Conservation (phyloP, 2,888 invertebrate species). For the Arge pagana region DNA sequence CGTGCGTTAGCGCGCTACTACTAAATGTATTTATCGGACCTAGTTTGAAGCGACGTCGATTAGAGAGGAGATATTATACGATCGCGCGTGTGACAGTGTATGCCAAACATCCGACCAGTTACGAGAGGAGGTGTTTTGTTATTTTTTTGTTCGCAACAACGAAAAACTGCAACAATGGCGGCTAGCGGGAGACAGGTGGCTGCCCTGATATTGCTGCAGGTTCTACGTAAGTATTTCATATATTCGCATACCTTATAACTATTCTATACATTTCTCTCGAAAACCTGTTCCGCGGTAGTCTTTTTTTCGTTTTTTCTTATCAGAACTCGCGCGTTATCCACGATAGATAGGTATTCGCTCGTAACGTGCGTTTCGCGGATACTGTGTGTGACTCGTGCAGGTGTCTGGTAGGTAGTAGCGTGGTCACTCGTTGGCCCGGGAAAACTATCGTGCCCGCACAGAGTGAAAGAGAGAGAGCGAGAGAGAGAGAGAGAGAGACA, state of each 20-base stretch:
- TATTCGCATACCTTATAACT: no score
- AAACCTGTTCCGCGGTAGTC: background rate
- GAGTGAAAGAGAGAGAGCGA: no score
- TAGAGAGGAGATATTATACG: background rate
- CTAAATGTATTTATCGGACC: slow-evolving; percentile 9
- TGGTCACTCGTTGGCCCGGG: no score
- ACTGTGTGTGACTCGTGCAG: no score
- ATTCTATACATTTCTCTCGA: background rate
- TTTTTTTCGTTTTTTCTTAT: background rate
- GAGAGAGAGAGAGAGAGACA: no score
- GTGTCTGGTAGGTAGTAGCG: no score
- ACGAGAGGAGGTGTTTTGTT: background rate
- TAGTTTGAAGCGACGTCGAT: slow-evolving; percentile 13
- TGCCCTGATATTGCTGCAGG: slow-evolving; percentile 11
- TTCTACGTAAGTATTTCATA: slow-evolving; percentile 9
- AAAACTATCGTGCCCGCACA: no score
- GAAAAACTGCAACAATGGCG: slow-evolving; percentile 17
- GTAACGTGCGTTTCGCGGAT: no score
- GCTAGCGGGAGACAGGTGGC: slow-evolving; percentile 17
- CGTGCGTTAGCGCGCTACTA: slow-evolving; percentile 34
- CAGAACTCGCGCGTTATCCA: no score
- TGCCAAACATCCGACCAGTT: no score
- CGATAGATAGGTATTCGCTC: no score
- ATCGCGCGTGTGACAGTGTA: slow-evolving; percentile 17
- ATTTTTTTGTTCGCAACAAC: no score